Base-by-base conservation (phyloP, 2,113 vertebrate species). In the Neofelis nebulosa region DNA sequence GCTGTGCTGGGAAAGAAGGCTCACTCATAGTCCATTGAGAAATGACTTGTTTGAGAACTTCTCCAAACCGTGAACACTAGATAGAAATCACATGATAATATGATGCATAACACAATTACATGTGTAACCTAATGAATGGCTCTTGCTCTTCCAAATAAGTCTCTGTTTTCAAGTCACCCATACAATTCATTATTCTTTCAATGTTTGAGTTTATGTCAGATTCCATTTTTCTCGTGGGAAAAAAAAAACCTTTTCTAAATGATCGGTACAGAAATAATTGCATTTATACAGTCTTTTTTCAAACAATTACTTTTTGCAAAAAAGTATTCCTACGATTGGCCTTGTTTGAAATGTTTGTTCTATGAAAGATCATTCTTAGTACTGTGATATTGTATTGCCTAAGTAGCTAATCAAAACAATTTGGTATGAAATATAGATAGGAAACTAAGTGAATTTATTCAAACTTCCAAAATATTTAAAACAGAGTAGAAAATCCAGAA, bases 381-480 rank as follows among this genome's bases (percentile, higher is more conserved):
- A 48, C 5, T 80, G 4, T 95, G 88, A 91, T 0, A 25, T 8
- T 92, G 1, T 76, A 73, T 92, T 90, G 94, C 4, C 12, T 57
- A 79, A 38, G 55, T 81, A 23, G 52, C 23, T 69, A 90, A 96
- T 55, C 9, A 83, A 92, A 66, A 36, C 61, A 81, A 71, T n/a
- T 23, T 65, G 14, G 31, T 86, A 78, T 55, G 12, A 55, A 90
- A 65, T 33, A 85, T 38, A 93, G 83, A 76, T 36, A 48, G 4
- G 80, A 91, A 80, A 65, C 11, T 69, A 87, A 55, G 15, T 71
- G 0, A 73, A 93, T 78, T 61, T 85, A 55, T 76, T 91, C 63
- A 95, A 57, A 82, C 25, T 94, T 27, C 27, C 41, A 38, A 85
- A 74, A 76, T 94, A 96, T 76, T 83, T 96, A 50, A 61, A 69